Evolutionary conservation across 1,140 invertebrate genomes (phyloP).

Genomic region (Megalopta genalis): DNA sequence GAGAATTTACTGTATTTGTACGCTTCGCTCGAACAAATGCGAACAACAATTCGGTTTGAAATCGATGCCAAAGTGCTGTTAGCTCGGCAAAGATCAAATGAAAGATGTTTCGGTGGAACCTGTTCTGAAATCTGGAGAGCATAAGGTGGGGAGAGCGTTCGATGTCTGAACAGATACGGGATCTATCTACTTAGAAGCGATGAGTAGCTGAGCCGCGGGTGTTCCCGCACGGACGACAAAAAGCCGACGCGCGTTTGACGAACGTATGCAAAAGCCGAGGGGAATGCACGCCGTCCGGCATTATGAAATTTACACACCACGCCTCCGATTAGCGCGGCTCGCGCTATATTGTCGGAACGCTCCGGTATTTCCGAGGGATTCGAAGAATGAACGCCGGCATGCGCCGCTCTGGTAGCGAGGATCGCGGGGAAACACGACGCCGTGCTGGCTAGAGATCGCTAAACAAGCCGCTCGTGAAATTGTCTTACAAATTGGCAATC

Average conservation of each 20-base stretch:
- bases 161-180: not conserved
- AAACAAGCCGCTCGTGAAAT: slow-evolving; percentile 47
- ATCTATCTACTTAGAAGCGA: not conserved
- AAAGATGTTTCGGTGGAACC: too few relatives aligned
- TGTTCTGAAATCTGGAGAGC: too few relatives aligned
- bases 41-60: too few relatives aligned
- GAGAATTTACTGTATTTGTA: too few relatives aligned
- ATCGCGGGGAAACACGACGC: slow-evolving; percentile 5
- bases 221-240: not conserved
- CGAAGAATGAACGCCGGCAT: slow-evolving; percentile 56
- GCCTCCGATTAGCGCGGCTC: slow-evolving; percentile 43
- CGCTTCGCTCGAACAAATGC: too few relatives aligned
- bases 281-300: slow-evolving; percentile 37
- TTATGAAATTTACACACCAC: slow-evolving; percentile 49
- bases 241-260: not conserved
- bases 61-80: too few relatives aligned
- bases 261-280: not conserved
- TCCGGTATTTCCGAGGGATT: slow-evolving; percentile 60
- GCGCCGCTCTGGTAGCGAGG: slow-evolving; percentile 17
- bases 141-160: too few relatives aligned
- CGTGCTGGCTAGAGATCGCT: not conserved
- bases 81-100: too few relatives aligned
- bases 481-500: slow-evolving; percentile 57
- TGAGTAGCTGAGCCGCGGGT: not conserved
- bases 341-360: slow-evolving; percentile 30